Percentiles rank a stretch among this genome's conserved stretches.
Evolutionary conservation across 1,140 invertebrate genomes (phyloP).

Genomic region (Sycobia sp.): DNA sequence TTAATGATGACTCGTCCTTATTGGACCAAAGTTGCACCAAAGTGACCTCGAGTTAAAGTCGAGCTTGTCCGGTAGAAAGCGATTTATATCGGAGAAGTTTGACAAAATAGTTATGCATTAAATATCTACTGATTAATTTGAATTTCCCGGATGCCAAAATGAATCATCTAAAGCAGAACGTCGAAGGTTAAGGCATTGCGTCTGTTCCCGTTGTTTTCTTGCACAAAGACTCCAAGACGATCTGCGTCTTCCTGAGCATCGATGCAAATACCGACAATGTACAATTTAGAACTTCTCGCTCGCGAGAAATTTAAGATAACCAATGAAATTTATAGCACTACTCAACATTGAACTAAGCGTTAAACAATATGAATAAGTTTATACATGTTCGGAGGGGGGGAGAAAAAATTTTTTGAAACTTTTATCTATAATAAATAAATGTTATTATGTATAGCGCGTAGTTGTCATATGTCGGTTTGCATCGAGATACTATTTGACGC

Average conservation of each 20-base stretch:
- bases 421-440: conserved; percentile 22
- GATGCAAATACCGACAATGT: conserved; percentile 13
- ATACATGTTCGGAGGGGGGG: background rate
- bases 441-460: conserved; percentile 34
- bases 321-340: background rate
- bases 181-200: background rate
- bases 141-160: conserved; percentile 39
- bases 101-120: background rate
- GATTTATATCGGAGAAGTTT: conserved; percentile 17
- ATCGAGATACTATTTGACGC: background rate
- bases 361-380: background rate
- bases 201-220: conserved; percentile 20
- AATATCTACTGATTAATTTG: background rate
- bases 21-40: conserved; percentile 32
- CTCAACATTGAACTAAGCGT: background rate
- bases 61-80: conserved; percentile 45
- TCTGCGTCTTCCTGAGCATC: conserved; percentile 19
- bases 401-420: conserved; percentile 10
- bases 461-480: conserved; percentile 9
- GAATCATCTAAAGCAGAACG: background rate
- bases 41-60: conserved; percentile 45
- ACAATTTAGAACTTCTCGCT: background rate
- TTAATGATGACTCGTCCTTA: conserved; percentile 14
- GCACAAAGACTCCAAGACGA: conserved; percentile 25
- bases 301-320: background rate